phyloP scores from a whole-genome alignment of 2,113 vertebrate genomes.

The Clupea harengus region DNA sequence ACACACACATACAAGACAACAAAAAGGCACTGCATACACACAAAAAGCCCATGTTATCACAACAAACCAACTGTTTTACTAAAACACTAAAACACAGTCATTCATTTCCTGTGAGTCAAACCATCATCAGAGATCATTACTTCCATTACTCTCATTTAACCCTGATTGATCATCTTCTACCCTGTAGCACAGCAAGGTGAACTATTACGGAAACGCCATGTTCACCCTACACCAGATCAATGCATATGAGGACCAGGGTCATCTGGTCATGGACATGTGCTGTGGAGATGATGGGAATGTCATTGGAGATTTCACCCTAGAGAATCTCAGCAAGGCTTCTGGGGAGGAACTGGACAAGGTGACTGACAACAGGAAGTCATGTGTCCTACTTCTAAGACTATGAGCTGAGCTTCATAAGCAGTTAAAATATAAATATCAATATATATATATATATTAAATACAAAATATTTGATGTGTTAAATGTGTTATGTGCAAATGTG shows the following conservation, averaged over 20 bases:
- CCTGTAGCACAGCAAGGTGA: constrained; percentile 67
- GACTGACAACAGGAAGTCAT: neutral
- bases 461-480: neutral
- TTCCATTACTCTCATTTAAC: too few relatives aligned
- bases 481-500: neutral
- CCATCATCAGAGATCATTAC: too few relatives aligned
- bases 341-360: constrained; percentile 84
- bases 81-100: too few relatives aligned
- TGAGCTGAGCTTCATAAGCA: neutral
- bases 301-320: constrained; percentile 76
- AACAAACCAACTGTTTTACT: too few relatives aligned
- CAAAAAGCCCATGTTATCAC: too few relatives aligned
- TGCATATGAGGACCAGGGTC: constrained; percentile 84
- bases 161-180: neutral
- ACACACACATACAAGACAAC: too few relatives aligned
- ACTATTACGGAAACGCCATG: constrained; percentile 74
- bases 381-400: neutral
- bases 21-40: too few relatives aligned
- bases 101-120: too few relatives aligned
- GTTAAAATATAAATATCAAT: neutral
- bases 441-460: too few relatives aligned
- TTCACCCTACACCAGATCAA: constrained; percentile 88
- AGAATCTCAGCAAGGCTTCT: constrained; percentile 74
- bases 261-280: constrained; percentile 87
- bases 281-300: constrained; percentile 78